A percentile compares a stretch with the other conserved stretches of the same genome.
Evolutionary conservation across 2,888 invertebrate genomes (phyloP).

Genomic region (Salticus scenicus): DNA sequence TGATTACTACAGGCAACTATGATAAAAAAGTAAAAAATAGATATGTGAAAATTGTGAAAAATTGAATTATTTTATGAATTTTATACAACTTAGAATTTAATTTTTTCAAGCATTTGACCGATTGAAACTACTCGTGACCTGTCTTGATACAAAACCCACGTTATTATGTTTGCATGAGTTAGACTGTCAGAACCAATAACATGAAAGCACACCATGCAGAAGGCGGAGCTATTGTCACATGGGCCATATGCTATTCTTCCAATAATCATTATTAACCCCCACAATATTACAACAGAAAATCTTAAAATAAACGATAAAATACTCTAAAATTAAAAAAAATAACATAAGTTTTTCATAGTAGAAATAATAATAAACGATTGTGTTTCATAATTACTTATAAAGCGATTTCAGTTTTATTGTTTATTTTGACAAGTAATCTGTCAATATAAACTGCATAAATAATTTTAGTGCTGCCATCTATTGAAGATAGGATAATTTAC

Average conservation of each 20-base stretch:
- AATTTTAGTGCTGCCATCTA: constrained; percentile 47
- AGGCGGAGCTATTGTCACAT: constrained; percentile 64
- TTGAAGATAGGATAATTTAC: background rate
- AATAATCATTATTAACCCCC: constrained; percentile 24
- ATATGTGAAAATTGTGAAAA: background rate
- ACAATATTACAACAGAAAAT: background rate
- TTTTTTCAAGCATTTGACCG: background rate
- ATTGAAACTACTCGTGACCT: constrained; percentile 61
- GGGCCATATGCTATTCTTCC: constrained; percentile 54
- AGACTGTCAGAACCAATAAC: constrained; percentile 40
- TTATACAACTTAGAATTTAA: background rate
- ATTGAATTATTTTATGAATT: too few species aligned
- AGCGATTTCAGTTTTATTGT: background rate
- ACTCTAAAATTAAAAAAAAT: too few species aligned
- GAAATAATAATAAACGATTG: background rate
- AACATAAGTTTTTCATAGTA: too few species aligned
- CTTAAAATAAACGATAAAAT: too few species aligned
- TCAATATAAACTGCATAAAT: background rate
- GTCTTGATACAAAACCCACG: constrained; percentile 57
- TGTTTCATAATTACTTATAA: too few species aligned
- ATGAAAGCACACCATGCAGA: constrained; percentile 44
- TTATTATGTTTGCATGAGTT: constrained; percentile 68
- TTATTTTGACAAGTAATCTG: constrained; percentile 27
- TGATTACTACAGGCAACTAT: constrained; percentile 19
- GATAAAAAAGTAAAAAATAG: constrained; percentile 1